Evolutionary conservation across 2,113 vertebrate genomes (phyloP).

Genomic region (Xenopus laevis): DNA sequence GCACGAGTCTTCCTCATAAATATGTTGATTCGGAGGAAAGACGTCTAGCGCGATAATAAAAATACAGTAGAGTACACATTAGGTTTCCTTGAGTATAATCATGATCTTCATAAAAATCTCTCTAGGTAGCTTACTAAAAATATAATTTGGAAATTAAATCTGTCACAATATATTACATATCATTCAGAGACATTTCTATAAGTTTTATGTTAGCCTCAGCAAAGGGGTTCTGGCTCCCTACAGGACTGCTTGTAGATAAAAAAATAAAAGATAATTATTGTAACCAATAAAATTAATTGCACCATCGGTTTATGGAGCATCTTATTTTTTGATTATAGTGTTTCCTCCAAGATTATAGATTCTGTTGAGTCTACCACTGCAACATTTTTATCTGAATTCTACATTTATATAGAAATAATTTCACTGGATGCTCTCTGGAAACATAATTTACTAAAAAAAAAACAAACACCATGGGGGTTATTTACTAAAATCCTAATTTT

Average conservation of each 20-base stretch:
- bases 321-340: too few species aligned
- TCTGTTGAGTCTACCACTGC: too few species aligned
- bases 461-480: too few species aligned
- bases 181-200: background rate
- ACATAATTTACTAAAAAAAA: too few species aligned
- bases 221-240: too few species aligned
- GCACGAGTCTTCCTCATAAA: conserved; percentile 74
- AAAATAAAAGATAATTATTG: background rate
- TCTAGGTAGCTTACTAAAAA: conserved; percentile 8
- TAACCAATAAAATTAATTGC: background rate
- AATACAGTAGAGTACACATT: conserved; percentile 68
- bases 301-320: too few species aligned
- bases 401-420: too few species aligned
- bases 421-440: too few species aligned
- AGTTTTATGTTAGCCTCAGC: conserved; percentile 31
- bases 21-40: conserved; percentile 79
- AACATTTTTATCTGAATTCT: too few species aligned
- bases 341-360: too few species aligned
- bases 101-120: conserved; percentile 37
- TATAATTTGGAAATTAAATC: conserved; percentile 11
- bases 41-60: conserved; percentile 76
- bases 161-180: conserved; percentile 5
- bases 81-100: conserved; percentile 62
- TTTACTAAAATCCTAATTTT: too few species aligned
- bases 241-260: too few species aligned